Percentiles rank a stretch among this genome's conserved stretches.
Evolutionary conservation across 1,140 invertebrate genomes (phyloP).

Genomic region (Brachionus asplanchnoidis): DNA sequence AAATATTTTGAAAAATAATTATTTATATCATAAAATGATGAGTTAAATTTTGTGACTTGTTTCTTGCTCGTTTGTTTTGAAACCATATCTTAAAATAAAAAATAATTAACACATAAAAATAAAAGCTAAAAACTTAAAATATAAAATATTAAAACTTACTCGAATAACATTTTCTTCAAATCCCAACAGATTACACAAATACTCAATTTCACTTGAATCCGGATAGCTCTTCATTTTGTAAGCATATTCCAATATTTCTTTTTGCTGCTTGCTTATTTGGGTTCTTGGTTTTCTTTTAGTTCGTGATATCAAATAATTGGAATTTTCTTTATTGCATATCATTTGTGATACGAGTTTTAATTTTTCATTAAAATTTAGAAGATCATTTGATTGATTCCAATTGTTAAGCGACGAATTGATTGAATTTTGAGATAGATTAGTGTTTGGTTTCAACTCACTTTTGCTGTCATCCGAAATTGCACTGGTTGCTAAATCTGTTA

Average conservation of each 20-base stretch:
- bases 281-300: slow-evolving; percentile 35
- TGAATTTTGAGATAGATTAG: neutral
- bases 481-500: neutral
- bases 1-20: neutral
- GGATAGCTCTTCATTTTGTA: slow-evolving; percentile 33
- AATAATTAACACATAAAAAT: neutral
- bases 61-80: slow-evolving; percentile 40
- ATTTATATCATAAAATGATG: neutral
- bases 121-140: neutral
- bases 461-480: neutral
- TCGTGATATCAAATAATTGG: neutral
- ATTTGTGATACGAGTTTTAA: neutral
- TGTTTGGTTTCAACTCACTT: neutral
- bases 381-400: neutral
- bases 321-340: slow-evolving; percentile 28
- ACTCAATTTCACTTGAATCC: slow-evolving; percentile 29
- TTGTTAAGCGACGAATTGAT: neutral
- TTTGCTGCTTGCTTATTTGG: slow-evolving; percentile 31
- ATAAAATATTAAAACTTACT: neutral
- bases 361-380: slow-evolving; percentile 5
- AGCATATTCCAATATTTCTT: slow-evolving; percentile 35
- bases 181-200: slow-evolving; percentile 30
- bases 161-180: slow-evolving; percentile 38
- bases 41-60: neutral
- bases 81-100: slow-evolving; percentile 31